phyloP scores from a whole-genome alignment of 1,140 invertebrate genomes.

The Parasteatoda tepidariorum region DNA sequence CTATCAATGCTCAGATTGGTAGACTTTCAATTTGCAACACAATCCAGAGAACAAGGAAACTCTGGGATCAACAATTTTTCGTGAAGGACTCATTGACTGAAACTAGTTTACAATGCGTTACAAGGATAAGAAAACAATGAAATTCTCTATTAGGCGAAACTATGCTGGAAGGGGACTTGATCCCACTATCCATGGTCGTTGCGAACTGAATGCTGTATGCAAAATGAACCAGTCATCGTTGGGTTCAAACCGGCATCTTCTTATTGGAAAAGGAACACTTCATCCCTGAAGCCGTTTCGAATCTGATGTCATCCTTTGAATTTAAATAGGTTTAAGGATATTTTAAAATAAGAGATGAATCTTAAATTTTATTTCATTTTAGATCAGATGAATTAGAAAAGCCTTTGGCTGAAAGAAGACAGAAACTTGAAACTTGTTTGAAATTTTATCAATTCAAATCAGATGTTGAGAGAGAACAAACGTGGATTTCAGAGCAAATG shows the following conservation, averaged over 20 bases:
- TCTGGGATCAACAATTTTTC: too few species aligned
- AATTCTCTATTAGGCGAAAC: neutral
- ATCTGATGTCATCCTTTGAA: too few species aligned
- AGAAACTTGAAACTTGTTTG: slow-evolving; percentile 88
- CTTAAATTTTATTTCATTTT: neutral
- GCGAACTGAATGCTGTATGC: too few species aligned
- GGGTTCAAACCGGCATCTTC: too few species aligned
- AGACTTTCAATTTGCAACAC: too few species aligned
- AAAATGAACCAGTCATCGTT: too few species aligned
- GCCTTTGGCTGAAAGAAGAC: slow-evolving; percentile 84
- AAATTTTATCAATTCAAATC: slow-evolving; percentile 85
- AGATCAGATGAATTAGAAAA: slow-evolving; percentile 11
- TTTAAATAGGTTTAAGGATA: neutral
- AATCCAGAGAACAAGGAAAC: too few species aligned
- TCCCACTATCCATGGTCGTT: too few species aligned
- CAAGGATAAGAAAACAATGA: neutral
- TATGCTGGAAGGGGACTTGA: neutral
- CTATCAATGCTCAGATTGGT: too few species aligned
- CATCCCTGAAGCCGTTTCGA: too few species aligned
- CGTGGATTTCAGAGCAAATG: slow-evolving; percentile 88
- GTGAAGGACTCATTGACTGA: too few species aligned
- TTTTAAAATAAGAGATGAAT: neutral
- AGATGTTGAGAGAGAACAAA: slow-evolving; percentile 86
- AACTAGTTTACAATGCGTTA: neutral
- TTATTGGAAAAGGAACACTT: too few species aligned